Conservation (phyloP, 2,888 invertebrate genomes). For the Sepioteuthis lessoniana region DNA sequence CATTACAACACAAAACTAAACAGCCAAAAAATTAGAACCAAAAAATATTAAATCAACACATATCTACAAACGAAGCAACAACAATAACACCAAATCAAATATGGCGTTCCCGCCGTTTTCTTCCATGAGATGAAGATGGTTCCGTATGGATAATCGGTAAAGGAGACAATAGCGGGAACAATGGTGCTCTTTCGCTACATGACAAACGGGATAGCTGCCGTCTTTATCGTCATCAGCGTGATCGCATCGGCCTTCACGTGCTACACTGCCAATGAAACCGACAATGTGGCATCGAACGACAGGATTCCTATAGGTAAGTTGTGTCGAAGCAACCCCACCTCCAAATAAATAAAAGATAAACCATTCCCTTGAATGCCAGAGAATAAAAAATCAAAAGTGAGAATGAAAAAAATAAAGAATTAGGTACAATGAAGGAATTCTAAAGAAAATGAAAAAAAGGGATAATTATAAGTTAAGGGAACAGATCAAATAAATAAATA, state of each 20-base stretch:
- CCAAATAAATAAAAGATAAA: too few species aligned
- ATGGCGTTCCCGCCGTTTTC: slow-evolving; percentile 33
- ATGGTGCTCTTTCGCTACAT: slow-evolving; percentile 47
- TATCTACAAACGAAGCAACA: neutral
- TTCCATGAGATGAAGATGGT: slow-evolving; percentile 9
- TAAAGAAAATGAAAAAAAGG: too few species aligned
- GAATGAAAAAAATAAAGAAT: too few species aligned
- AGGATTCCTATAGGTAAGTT: slow-evolving; percentile 46
- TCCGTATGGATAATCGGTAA: neutral
- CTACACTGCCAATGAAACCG: slow-evolving; percentile 46
- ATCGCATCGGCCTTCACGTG: slow-evolving; percentile 44
- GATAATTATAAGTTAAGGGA: too few species aligned
- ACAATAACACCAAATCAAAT: slow-evolving; percentile 6
- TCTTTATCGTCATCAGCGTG: slow-evolving; percentile 44
- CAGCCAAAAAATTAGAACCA: neutral
- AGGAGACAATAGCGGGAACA: slow-evolving; percentile 40
- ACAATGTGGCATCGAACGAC: slow-evolving; percentile 44
- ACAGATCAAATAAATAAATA: too few species aligned
- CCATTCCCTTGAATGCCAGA: too few species aligned
- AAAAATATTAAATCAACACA: neutral
- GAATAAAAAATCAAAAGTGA: too few species aligned
- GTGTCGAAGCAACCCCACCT: neutral
- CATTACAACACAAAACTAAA: neutral
- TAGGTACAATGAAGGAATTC: too few species aligned
- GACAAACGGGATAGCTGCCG: slow-evolving; percentile 45